Conservation (phyloP, 2,888 invertebrate species). For the Girardia tigrina region DNA sequence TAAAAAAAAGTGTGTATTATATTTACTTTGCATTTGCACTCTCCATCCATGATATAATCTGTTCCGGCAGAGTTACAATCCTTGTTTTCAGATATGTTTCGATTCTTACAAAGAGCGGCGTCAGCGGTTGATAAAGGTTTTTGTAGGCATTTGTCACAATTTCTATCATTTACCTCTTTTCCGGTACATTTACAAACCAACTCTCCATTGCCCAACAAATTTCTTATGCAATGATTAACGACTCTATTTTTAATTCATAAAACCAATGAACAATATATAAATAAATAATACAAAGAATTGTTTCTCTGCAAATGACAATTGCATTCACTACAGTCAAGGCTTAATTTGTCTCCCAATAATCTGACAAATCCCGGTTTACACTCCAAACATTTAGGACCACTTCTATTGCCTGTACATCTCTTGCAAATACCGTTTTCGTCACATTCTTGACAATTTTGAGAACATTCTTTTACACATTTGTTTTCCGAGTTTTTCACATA, state of each 20-base stretch:
- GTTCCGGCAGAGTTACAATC: neutral
- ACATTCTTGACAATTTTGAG: neutral
- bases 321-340: slow-evolving; percentile 24
- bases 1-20: no score
- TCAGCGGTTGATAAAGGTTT: neutral
- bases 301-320: neutral
- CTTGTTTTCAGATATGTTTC: neutral
- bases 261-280: neutral
- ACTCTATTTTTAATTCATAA: no score
- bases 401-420: neutral
- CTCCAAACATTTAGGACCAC: slow-evolving; percentile 16
- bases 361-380: slow-evolving; percentile 18
- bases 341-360: neutral
- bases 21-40: neutral
- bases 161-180: neutral
- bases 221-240: neutral
- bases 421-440: neutral
- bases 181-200: neutral
- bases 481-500: neutral
- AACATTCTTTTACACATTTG: neutral
- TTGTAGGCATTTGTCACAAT: neutral
- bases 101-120: neutral
- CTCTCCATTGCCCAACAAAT: neutral
- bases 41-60: neutral
- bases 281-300: neutral